phyloP scores from a whole-genome alignment of 1,140 invertebrate genomes.

The Dryas iulia region DNA sequence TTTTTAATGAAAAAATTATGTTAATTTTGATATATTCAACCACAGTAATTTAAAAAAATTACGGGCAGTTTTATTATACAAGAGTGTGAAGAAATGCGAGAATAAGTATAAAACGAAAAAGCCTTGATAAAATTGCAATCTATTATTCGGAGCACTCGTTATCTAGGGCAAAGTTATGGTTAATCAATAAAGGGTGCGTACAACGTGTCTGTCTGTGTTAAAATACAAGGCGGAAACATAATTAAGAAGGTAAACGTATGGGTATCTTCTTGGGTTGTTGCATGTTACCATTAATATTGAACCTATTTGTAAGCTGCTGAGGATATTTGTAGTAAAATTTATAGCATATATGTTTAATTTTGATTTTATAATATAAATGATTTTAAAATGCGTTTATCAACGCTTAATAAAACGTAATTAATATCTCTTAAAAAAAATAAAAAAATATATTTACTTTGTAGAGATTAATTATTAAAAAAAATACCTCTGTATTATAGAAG shows the following conservation, averaged over 20 bases:
- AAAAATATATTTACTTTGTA: neutral
- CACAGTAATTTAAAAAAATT: too few species aligned
- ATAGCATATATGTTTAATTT: too few species aligned
- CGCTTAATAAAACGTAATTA: too few species aligned
- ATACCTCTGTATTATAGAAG: too few species aligned
- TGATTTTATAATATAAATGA: too few species aligned
- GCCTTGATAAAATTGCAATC: constrained; percentile 5
- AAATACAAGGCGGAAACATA: constrained; percentile 1
- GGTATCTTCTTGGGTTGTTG: neutral
- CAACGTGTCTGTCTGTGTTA: constrained; percentile 1
- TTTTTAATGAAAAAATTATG: too few species aligned
- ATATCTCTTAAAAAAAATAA: too few species aligned
- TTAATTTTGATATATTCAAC: too few species aligned
- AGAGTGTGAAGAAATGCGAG: neutral
- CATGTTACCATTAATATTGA: neutral
- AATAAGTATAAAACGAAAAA: neutral
- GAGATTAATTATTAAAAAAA: neutral
- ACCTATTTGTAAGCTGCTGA: neutral
- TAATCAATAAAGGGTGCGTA: constrained; percentile 7
- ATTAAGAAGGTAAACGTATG: constrained; percentile 4
- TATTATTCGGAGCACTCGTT: neutral
- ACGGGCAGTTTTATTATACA: neutral
- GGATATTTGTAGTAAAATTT: too few species aligned
- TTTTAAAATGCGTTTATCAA: too few species aligned
- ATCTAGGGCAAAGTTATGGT: constrained; percentile 1